Evolutionary conservation across 1,140 invertebrate genomes (phyloP), one percentile per base, ranked within the genome.

Genomic region (Macrocentrus cingulum): DNA sequence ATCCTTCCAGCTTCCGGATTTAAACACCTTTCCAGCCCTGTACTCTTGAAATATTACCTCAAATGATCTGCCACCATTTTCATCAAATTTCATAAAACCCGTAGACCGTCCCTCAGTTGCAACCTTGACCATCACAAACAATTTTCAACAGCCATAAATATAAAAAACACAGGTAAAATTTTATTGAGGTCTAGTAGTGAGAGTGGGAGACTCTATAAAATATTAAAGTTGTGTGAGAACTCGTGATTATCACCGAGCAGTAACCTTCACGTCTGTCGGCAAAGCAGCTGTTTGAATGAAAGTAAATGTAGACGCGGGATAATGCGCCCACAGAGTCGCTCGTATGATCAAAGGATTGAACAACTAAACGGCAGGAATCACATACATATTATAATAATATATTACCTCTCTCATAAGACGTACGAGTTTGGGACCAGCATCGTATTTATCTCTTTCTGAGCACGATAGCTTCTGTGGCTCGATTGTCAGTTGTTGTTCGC

Each of bases 61-160:
- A 18, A 63, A 63, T 15, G 23, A 37, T 60, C 61, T 29, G 1
- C 48, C 41, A 5, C 61, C 61, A 15, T 55, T 56, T 19, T 63
- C 57, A n/a, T 48, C 16, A 20, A 60, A 63, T 9, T 45, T 49
- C 42, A 63, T 53, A 7, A 42, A 15, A 34, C 61, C 61, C 16
- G 57, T 63, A 13, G 51, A 23, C 11, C 36, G 13, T 9, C 61
- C 61, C 11, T 13, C 23, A 25, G 54, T 52, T n/a, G 53, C 39
- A 19, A 60, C 32, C 61, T 62, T 11, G 1, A 7, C 6, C 29
- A 11, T 7, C 6, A 6, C 6, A 23, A 46, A 37, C 1, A 45
- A n/a, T 19, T 41, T 37, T 42, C 8, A 11, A 20, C 5, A 53
- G 29, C 13, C 11, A 53, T 16, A 42, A 37, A 20, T 20, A 22